Base-by-base conservation (phyloP, 2,888 invertebrate genomes). In the Trachelus iudaicus region DNA sequence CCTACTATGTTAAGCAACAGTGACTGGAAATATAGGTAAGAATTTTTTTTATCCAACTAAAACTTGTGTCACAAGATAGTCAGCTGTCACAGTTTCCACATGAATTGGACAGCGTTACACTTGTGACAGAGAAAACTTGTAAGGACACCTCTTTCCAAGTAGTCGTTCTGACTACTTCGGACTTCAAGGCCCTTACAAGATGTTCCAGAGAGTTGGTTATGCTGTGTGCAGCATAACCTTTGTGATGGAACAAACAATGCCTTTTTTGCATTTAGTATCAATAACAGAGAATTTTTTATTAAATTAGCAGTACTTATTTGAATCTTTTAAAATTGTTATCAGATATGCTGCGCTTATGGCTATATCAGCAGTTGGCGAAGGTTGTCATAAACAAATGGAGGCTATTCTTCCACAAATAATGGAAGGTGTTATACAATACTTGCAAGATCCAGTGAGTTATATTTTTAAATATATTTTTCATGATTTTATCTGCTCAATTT, bases 341-440 rank as follows among this genome's bases (percentile, higher is more conserved):
- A 93, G 95, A n/a, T 98, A 99, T 92, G 99, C 99, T 71, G 99
- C 98, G 3, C 94, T 99, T 69, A 99, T 99, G 99, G 99, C 99
- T 0, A 96, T 99, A 74, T 99, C 99, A 11, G 98, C 99, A 0
- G 97, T 98, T 80, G 99, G 99, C 6, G 99, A 99, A 93, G 99
- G 99, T 34, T 99, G 99, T 90, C 98, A 98, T 90, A 97, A 98
- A 90, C 98, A 99, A 92, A 99, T 99, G 99, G 98, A 98, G 91
- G 94, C 94, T 76, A 95, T 98, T 94, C 93, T 99, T n/a, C 96
- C 96, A 78, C 96, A 97, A 92, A 96, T 99, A 69, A 96, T 99
- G 92, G 95, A 96, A 71, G 98, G 97, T 69, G 96, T 99, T 69
- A 93, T 98, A 80, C 96, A 95, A 85, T 98, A 95, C 92, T 93